phyloP scores from a whole-genome alignment of 2,113 vertebrate species.

The Condylura cristata region DNA sequence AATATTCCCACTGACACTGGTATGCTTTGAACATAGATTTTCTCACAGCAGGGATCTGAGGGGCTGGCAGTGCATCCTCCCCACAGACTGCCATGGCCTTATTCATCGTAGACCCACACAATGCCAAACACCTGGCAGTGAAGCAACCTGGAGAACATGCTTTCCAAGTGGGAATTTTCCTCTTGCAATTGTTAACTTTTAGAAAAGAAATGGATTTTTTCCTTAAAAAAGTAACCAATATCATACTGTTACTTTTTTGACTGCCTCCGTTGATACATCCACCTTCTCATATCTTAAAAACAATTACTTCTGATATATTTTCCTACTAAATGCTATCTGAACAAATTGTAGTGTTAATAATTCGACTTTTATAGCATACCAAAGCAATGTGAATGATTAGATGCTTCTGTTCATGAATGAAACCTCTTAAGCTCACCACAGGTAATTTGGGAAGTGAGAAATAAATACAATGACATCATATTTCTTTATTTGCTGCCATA shows the following conservation, averaged over 20 bases:
- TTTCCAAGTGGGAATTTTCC: slow-evolving; percentile 85
- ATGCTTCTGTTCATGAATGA: slow-evolving; percentile 70
- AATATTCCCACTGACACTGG: slow-evolving; percentile 88
- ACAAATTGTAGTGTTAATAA: slow-evolving; percentile 82
- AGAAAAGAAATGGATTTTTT: slow-evolving; percentile 83
- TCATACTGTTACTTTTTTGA: slow-evolving; percentile 76
- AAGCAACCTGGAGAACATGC: slow-evolving; percentile 88
- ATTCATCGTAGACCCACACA: slow-evolving; percentile 90
- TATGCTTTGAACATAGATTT: slow-evolving; percentile 93
- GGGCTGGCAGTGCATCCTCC: slow-evolving; percentile 88
- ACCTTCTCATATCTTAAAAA: slow-evolving; percentile 81
- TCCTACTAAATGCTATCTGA: slow-evolving; percentile 81
- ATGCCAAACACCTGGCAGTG: slow-evolving; percentile 93
- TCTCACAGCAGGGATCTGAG: slow-evolving; percentile 91
- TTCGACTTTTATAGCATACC: slow-evolving; percentile 79
- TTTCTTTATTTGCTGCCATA: not conserved
- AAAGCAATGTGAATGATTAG: slow-evolving; percentile 81
- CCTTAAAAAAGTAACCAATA: slow-evolving; percentile 85
- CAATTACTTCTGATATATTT: slow-evolving; percentile 84
- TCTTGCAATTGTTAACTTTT: slow-evolving; percentile 86
- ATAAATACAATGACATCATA: slow-evolving; percentile 24
- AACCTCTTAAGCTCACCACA: slow-evolving; percentile 56
- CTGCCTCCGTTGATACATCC: slow-evolving; percentile 81
- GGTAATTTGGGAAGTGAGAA: slow-evolving; percentile 60
- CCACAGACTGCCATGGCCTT: slow-evolving; percentile 90